Evolutionary conservation across 2,888 invertebrate genomes (phyloP), one percentile per base, ranked within the genome.

Genomic region (Prosopocoilus inquinatus): DNA sequence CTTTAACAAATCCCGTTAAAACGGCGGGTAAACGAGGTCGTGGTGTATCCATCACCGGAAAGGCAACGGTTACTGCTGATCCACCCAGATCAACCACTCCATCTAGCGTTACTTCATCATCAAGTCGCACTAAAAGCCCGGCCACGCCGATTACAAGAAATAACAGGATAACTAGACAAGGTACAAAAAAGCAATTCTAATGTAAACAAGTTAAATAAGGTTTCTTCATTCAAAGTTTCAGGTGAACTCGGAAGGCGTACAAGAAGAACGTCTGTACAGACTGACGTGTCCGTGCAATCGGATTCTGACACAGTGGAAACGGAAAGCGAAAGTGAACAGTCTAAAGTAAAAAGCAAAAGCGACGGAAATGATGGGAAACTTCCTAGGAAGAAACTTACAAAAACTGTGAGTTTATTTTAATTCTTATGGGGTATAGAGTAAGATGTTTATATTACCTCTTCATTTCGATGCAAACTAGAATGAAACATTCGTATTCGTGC

Each of bases 111-210:
- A 82, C 84, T 2, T 84, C 85, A 7, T 81, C 82, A 3, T 82
- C 85, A 2, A 83, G 84, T 49, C 79, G 86, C 45, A 86, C 85
- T 1, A 86, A 86, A 61, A 84, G 85, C 46, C 86, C 86, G 5
- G 85, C 84, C 0, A 81, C 84, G 1, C 82, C 84, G 0, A 77
- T 78, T 1, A 76, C 78, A 4, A 79, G 79, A 82, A 41, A 72
- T 5, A 77, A 75, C 53, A 74, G 62, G 65, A 78, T 74, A 58
- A 81, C 73, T 16, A 74, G 79, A 15, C 74, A 71, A 20, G 67
- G 72, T 59, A 61, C 53, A 33, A 34, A n/a, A 52, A 34, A 9
- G n/a, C 9, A 28, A 38, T 36, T 20, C 13, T 20, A 36, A 36
- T 9, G 9, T 1, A 28, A 28, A 7, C 20, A 8, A 12, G 9